These are phyloP conservation scores for Plemyria rubiginata DNA, from an alignment of 2,888 invertebrate species.

Conservation along the genomic window DNA sequence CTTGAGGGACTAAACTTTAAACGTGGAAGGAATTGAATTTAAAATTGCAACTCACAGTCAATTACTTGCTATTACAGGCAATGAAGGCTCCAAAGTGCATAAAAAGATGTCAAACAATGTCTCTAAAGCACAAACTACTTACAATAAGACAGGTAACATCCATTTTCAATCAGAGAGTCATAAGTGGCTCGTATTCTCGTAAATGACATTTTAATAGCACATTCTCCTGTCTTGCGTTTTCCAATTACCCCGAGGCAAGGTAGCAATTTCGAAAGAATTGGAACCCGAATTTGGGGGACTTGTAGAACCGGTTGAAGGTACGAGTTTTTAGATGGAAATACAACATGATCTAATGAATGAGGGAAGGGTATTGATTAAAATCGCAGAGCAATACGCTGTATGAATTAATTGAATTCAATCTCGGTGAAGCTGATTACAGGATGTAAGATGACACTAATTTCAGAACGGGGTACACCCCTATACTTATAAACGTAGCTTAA, in stretches of 20 bases:
- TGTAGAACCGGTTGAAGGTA: constrained; percentile 38
- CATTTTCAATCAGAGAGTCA: constrained; percentile 38
- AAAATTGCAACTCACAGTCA: constrained; percentile 14
- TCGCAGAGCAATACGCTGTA: constrained; percentile 18
- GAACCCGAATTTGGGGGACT: constrained; percentile 40
- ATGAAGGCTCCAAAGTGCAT: constrained; percentile 9
- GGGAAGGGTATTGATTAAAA: constrained; percentile 29
- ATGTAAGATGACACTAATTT: constrained; percentile 12
- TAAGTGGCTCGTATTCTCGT: constrained; percentile 38
- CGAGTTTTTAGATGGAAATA: constrained; percentile 35
- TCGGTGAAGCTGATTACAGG: constrained; percentile 21
- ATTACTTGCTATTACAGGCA: constrained; percentile 14
- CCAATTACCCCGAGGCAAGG: constrained; percentile 40
- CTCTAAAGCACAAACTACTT: constrained; percentile 12
- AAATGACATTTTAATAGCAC: constrained; percentile 47
- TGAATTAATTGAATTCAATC: constrained; percentile 23
- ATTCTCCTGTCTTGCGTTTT: constrained; percentile 44
- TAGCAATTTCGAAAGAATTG: constrained; percentile 42
- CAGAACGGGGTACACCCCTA: background rate
- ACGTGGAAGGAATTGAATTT: constrained; percentile 10
- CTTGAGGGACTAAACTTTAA: background rate
- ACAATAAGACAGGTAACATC: constrained; percentile 27
- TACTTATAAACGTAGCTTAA: no score
- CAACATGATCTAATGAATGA: constrained; percentile 36
- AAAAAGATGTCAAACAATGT: constrained; percentile 17